These are phyloP conservation scores for Australoheros scitulus DNA, from an alignment of 2,113 vertebrate genomes.

Conservation along the genomic window DNA sequence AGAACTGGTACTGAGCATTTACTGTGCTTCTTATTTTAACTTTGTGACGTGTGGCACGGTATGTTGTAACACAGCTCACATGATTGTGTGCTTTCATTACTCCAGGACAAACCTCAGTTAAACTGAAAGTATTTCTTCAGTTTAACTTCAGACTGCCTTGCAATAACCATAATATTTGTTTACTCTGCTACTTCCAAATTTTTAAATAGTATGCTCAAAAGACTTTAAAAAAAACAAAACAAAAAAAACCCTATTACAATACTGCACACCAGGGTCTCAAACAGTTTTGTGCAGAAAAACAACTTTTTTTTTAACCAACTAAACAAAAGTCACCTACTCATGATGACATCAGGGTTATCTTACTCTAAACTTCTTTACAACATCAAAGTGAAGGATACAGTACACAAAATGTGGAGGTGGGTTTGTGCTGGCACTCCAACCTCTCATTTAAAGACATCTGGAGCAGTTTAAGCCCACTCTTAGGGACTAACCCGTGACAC, in stretches of 20 bases:
- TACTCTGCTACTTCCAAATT: slow-evolving; percentile 28
- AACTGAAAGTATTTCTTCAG: slow-evolving; percentile 1
- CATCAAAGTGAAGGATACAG: slow-evolving; percentile 71
- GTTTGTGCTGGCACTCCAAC: slow-evolving; percentile 66
- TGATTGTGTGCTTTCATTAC: not conserved
- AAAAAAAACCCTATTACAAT: slow-evolving; percentile 53
- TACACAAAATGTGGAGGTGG: slow-evolving; percentile 60
- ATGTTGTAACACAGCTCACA: not conserved
- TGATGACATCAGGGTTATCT: slow-evolving; percentile 29
- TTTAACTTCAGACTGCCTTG: slow-evolving; percentile 1
- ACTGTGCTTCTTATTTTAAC: not conserved
- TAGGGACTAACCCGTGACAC: slow-evolving; percentile 64
- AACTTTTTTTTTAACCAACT: slow-evolving; percentile 43
- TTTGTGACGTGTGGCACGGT: not conserved
- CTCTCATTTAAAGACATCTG: slow-evolving; percentile 80
- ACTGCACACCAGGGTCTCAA: slow-evolving; percentile 51
- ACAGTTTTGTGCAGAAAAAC: slow-evolving; percentile 19
- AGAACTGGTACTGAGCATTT: not conserved
- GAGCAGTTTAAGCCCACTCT: slow-evolving; percentile 70
- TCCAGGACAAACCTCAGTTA: not conserved
- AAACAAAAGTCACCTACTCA: slow-evolving; percentile 60
- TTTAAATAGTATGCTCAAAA: slow-evolving; percentile 44
- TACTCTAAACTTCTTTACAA: slow-evolving; percentile 42
- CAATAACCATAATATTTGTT: slow-evolving; percentile 60
- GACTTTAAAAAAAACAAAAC: not conserved